Evolutionary conservation across 1,140 invertebrate genomes (phyloP), one percentile per base, ranked within the genome.

Genomic region (Akabosia matsudoensis): DNA sequence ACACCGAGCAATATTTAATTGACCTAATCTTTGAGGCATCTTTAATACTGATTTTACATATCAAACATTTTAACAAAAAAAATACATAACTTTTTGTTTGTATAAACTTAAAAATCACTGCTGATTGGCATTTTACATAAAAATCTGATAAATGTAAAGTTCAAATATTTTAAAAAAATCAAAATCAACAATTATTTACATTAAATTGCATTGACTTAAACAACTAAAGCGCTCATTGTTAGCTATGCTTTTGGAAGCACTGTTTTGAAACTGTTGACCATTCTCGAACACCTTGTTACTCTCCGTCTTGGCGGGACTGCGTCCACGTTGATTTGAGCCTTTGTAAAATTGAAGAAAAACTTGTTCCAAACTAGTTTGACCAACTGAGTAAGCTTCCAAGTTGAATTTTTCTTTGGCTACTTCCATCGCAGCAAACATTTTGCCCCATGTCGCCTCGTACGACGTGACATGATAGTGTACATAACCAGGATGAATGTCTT

Each of bases 281-380:
- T 56, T 56, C n/a, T 56, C 7, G 61, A 67, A 67, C 61, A 67
- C 22, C 31, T 67, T 10, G 13, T 28, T 16, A 13, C 26, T 10
- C n/a, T 72, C 7, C 70, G 13, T 22, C 22, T 45, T 7, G 22
- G 2, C 33, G 45, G 33, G 16, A 14, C 70, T n/a, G 70, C 34
- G 37, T 72, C 37, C 4, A 67, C 61, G 28, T 67, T 67, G 78
- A 45, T 72, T 72, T 72, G 70, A 4, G 70, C 70, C 30, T 72
- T 72, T 13, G 70, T 72, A 26, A 72, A 72, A 24, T 34, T 51
- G n/a, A 72, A n/a, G 37, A 37, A 72, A 45, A 18, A 94, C 92
- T 85, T 94, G 92, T 83, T 95, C 93, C 33, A 95, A 86, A 54
- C 91, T 92, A 0, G 92, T 93, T 84, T 95, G 92, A 71, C 91